Evolutionary conservation across 2,797 vertebrate genomes (phyloP).

Genomic region (Phoeniculus purpureus): DNA sequence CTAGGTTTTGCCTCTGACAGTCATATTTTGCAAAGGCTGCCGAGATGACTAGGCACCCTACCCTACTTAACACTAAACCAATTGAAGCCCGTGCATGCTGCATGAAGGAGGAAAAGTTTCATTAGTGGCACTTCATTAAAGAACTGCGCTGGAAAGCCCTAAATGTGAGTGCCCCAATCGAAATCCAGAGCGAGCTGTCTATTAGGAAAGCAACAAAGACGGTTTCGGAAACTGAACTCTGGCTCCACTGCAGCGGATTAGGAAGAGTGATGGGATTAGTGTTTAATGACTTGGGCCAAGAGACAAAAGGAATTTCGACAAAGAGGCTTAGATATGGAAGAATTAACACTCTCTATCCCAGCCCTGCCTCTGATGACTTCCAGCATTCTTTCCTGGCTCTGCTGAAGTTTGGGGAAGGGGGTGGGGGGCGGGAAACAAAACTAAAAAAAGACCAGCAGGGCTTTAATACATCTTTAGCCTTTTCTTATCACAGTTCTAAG

Average conservation of each 20-base stretch:
- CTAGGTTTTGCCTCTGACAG: slow-evolving; percentile 82
- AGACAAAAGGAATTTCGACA: slow-evolving; percentile 99
- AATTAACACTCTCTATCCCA: slow-evolving; percentile 96
- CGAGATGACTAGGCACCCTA: slow-evolving; percentile 77
- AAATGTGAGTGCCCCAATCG: slow-evolving; percentile 77
- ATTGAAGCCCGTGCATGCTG: slow-evolving; percentile 77
- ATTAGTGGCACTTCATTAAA: slow-evolving; percentile 90
- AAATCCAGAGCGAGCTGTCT: slow-evolving; percentile 84
- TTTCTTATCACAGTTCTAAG: slow-evolving; percentile 41
- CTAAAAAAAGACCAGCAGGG: slow-evolving; percentile 52
- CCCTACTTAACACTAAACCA: slow-evolving; percentile 81
- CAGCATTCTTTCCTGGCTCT: slow-evolving; percentile 78
- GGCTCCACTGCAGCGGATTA: slow-evolving; percentile 94
- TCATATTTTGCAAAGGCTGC: slow-evolving; percentile 81
- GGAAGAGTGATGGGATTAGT: slow-evolving; percentile 99
- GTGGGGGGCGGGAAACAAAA: not conserved
- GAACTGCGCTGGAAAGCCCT: slow-evolving; percentile 76
- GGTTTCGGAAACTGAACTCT: slow-evolving; percentile 90
- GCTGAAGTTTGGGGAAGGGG: slow-evolving; percentile 51
- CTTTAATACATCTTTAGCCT: slow-evolving; percentile 73
- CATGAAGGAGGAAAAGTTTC: slow-evolving; percentile 85
- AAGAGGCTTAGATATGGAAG: slow-evolving; percentile 99
- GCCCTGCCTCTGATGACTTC: slow-evolving; percentile 79
- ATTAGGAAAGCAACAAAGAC: slow-evolving; percentile 87
- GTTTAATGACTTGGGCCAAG: slow-evolving; percentile 99